A percentile compares a stretch with the other conserved stretches of the same genome.
Evolutionary conservation across 2,113 vertebrate genomes (phyloP).

Genomic region (Engraulis encrasicolus): DNA sequence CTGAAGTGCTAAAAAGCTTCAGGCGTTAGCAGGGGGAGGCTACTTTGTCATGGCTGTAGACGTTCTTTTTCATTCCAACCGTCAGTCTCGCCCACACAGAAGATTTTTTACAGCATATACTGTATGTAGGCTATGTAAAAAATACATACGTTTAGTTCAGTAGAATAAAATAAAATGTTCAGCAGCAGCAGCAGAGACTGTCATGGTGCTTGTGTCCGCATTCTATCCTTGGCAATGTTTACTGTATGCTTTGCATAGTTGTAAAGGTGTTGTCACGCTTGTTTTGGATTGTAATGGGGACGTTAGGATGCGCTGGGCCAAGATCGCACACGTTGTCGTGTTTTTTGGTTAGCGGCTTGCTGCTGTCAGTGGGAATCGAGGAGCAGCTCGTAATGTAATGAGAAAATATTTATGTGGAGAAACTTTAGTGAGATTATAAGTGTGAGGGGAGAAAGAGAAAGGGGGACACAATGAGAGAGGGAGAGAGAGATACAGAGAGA

Average conservation of each 20-base stretch:
- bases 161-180: slow-evolving; percentile 32
- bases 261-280: not conserved
- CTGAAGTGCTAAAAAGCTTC: not conserved
- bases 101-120: not conserved
- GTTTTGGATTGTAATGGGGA: not conserved
- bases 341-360: not conserved
- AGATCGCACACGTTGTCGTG: not conserved
- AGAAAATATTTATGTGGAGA: not conserved
- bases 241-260: not conserved
- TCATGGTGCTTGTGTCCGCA: not conserved
- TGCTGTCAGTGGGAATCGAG: not conserved
- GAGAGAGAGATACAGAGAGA: no score
- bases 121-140: no score
- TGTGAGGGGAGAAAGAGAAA: not conserved
- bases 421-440: not conserved
- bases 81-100: not conserved
- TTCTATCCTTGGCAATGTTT: not conserved
- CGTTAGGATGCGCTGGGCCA: not conserved
- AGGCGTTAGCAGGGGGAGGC: not conserved
- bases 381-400: not conserved
- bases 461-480: no score
- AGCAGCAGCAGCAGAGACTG: slow-evolving; percentile 1
- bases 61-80: not conserved
- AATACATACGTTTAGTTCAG: slow-evolving; percentile 34
- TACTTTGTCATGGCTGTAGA: not conserved